These are phyloP conservation scores for Sturnus vulgaris DNA, from an alignment of 2,113 vertebrate genomes.

Conservation along the genomic window DNA sequence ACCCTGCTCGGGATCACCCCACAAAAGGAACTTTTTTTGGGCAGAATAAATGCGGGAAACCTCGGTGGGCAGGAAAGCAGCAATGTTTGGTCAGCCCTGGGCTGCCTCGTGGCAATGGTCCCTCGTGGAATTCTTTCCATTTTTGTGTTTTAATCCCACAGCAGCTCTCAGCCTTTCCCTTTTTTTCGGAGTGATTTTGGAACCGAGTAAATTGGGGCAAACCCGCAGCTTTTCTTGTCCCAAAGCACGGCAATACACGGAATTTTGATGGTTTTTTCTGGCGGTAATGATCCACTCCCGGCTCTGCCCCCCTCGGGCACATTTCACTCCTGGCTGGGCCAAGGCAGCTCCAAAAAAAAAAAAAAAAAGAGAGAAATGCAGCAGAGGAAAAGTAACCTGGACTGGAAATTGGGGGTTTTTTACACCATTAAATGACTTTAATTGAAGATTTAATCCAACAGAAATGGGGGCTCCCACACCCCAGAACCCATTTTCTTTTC, in stretches of 20 bases:
- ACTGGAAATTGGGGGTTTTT: not conserved
- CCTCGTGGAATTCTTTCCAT: not conserved
- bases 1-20: fast-evolving
- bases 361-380: not conserved
- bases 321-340: not conserved
- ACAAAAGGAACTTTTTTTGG: not conserved
- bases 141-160: slow-evolving; percentile 15
- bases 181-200: slow-evolving; percentile 11
- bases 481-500: not conserved
- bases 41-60: not conserved
- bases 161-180: slow-evolving; percentile 14
- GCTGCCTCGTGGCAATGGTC: not conserved
- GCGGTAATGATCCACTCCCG: not conserved
- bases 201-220: slow-evolving; percentile 20
- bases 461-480: not conserved
- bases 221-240: slow-evolving; percentile 18
- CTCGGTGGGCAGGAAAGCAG: not conserved
- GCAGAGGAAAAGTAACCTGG: not conserved
- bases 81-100: slow-evolving; percentile 24
- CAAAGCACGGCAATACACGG: not conserved
- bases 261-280: not conserved
- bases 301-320: not conserved
- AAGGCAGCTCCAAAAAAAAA: not conserved
- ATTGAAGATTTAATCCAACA: not conserved
- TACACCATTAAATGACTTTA: not conserved